Conservation (phyloP, 2,888 invertebrate species). For the Lithophane socia region DNA sequence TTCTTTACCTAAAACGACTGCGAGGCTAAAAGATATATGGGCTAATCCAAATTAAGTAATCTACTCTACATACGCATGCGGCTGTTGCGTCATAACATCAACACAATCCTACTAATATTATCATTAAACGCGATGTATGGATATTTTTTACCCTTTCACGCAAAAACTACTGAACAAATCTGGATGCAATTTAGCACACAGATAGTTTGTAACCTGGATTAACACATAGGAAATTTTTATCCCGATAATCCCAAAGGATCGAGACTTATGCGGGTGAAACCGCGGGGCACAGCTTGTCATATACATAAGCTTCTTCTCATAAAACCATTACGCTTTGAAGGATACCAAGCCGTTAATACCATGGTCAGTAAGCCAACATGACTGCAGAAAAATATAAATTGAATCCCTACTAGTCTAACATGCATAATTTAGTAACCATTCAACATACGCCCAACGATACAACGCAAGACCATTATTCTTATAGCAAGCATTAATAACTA, state of each 20-base stretch:
- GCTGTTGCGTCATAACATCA: neutral
- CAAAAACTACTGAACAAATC: too few species aligned
- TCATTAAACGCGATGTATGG: too few species aligned
- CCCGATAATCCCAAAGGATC: too few species aligned
- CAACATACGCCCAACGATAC: neutral
- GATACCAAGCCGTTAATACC: neutral
- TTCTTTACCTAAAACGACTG: neutral
- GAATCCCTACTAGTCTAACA: neutral
- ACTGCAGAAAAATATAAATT: slow-evolving; percentile 1
- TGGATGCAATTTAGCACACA: neutral
- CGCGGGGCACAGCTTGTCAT: neutral
- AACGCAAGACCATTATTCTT: neutral
- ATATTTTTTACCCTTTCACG: too few species aligned
- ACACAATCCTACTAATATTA: neutral
- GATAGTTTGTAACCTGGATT: too few species aligned
- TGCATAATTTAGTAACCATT: neutral
- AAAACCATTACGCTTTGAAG: neutral
- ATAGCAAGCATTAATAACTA: slow-evolving; percentile 1
- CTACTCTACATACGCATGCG: neutral
- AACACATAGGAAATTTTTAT: too few species aligned
- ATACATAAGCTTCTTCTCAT: too few species aligned
- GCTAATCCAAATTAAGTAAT: slow-evolving; percentile 3
- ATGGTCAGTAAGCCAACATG: slow-evolving; percentile 8
- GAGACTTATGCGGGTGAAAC: too few species aligned
- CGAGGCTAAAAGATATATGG: neutral